Evolutionary conservation across 2,113 vertebrate genomes (phyloP).

Genomic region (Phalacrocorax aristotelis): DNA sequence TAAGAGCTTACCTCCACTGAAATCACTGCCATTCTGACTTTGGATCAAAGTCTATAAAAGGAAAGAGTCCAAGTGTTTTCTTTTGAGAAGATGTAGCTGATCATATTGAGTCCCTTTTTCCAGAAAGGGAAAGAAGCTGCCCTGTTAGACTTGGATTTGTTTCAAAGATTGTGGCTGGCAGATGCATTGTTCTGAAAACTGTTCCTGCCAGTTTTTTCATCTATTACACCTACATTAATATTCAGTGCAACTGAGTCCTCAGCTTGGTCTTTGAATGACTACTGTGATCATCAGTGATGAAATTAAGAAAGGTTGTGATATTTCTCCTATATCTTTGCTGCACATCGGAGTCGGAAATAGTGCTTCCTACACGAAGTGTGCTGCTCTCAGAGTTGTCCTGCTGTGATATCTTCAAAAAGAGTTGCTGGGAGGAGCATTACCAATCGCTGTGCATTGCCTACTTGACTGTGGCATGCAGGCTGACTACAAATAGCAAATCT

Average conservation of each 20-base stretch:
- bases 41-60: constrained; percentile 40
- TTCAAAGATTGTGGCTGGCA: constrained; percentile 51
- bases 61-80: constrained; percentile 30
- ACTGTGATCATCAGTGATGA: constrained; percentile 16
- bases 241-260: constrained; percentile 30
- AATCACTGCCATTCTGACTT: neutral
- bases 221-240: constrained; percentile 61
- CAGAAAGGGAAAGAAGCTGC: constrained; percentile 27
- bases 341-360: neutral
- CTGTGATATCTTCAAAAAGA: neutral
- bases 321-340: neutral
- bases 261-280: constrained; percentile 45
- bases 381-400: neutral
- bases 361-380: neutral
- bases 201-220: constrained; percentile 35
- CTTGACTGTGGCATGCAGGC: neutral
- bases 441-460: neutral
- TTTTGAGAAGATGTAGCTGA: constrained; percentile 39
- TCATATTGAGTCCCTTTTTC: constrained; percentile 11
- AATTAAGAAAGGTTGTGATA: neutral
- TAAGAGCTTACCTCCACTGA: constrained; percentile 22
- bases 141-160: constrained; percentile 50
- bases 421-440: neutral
- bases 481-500: neutral
- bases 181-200: constrained; percentile 62